Evolutionary conservation across 2,888 invertebrate genomes (phyloP), one percentile per base, ranked within the genome.

Genomic region (Ptychoptera albimana): DNA sequence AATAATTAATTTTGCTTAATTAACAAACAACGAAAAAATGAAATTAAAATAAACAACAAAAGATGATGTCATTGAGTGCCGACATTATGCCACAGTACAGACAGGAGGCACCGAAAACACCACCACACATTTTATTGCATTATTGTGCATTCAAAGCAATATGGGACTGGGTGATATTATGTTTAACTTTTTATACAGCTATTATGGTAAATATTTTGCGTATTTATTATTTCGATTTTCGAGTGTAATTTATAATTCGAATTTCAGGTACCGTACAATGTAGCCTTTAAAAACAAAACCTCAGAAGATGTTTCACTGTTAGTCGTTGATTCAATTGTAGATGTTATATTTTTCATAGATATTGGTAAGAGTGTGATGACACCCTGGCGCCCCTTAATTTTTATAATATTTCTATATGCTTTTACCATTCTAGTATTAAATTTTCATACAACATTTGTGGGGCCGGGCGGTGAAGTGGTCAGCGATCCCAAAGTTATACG

Each of bases 111-210:
- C 98, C 98, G 55, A 98, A 97, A 73, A 98, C 98, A 49, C 97
- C 97, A 54, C 96, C 97, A 52, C 97, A 98, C 74, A 98, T 98
- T 68, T 79, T 99, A 57, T 80, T 98, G 58, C 98, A 99, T 74
- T 98, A 98, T 75, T 97, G 96, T 77, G 92, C 96, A 61, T 97
- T 97, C 77, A 92, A 97, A 76, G 88, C 91, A 59, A 89, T 92
- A 67, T 97, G 96, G 94, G 96, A 97, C 75, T 99, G 98, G 98
- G 89, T 98, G 69, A 99, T 98, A 67, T 80, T 99, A 58, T 91
- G 93, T 72, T 79, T 99, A 66, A 99, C 98, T 58, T 97, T 98
- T 77, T 98, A 98, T 77, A 98, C 98, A 56, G 97, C 65, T 55
- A 65, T 65, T 57, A 65, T 65, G 65, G 65, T 65, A 52, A 60